phyloP scores from a whole-genome alignment of 2,888 invertebrate genomes.

The Drosophila falleni region DNA sequence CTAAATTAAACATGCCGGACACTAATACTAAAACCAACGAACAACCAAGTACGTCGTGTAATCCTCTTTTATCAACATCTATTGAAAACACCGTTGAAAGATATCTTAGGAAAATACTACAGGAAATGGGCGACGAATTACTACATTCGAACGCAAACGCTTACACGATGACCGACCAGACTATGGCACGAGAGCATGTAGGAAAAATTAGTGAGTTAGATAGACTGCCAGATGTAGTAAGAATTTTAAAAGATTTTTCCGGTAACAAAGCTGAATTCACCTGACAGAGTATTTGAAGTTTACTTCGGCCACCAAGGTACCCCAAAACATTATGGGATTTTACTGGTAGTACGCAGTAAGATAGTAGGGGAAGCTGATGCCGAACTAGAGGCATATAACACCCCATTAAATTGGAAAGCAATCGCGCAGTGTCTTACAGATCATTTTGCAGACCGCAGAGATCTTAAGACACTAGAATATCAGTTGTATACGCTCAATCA shows the following conservation, averaged over 20 bases:
- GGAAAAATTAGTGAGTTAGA: background rate
- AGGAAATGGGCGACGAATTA: background rate
- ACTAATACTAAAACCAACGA: background rate
- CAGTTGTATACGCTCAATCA: background rate
- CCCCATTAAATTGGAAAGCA: background rate
- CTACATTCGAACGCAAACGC: background rate
- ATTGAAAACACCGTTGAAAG: too few species aligned
- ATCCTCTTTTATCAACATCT: background rate
- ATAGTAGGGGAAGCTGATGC: background rate
- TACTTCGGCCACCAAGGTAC: background rate
- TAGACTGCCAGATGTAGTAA: background rate
- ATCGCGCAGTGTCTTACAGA: constrained; percentile 2
- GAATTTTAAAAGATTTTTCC: background rate
- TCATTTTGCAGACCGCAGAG: background rate
- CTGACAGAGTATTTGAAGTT: background rate
- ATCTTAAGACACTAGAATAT: background rate
- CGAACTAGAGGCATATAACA: background rate
- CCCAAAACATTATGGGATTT: too few species aligned
- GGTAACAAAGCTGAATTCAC: background rate
- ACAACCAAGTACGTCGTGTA: background rate
- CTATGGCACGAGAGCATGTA: background rate
- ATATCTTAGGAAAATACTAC: background rate
- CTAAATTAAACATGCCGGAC: background rate
- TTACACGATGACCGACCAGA: background rate
- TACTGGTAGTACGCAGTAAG: background rate